phyloP scores from a whole-genome alignment of 2,888 invertebrate genomes.

The Disparrhopalites patrizii region DNA sequence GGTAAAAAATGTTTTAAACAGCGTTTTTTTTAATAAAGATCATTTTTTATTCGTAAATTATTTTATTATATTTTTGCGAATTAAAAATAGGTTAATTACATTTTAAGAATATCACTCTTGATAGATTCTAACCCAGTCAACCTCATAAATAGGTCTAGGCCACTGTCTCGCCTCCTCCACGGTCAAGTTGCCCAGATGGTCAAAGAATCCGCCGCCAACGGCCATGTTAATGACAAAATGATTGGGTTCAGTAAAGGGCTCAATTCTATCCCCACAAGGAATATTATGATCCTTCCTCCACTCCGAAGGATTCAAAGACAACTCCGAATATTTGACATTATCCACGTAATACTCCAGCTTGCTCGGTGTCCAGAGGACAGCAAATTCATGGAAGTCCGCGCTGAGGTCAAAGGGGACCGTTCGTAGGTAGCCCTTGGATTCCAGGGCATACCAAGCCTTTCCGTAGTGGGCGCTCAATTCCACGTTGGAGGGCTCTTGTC shows the following conservation, averaged over 20 bases:
- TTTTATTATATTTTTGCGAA: too few relatives aligned
- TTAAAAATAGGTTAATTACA: too few relatives aligned
- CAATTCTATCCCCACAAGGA: constrained; percentile 36
- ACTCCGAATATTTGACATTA: constrained; percentile 34
- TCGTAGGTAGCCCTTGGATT: constrained; percentile 29
- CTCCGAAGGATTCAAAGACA: constrained; percentile 32
- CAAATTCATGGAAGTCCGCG: constrained; percentile 42
- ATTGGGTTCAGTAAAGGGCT: constrained; percentile 36
- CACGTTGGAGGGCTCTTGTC: constrained; percentile 36
- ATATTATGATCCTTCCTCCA: constrained; percentile 21
- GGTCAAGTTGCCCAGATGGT: constrained; percentile 15
- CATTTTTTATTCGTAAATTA: too few relatives aligned
- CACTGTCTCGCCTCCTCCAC: constrained; percentile 20
- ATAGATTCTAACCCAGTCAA: constrained; percentile 32
- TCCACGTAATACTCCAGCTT: constrained; percentile 45
- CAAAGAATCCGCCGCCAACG: constrained; percentile 44
- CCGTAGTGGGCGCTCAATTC: constrained; percentile 45
- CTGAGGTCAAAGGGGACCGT: constrained; percentile 36
- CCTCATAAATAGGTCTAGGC: constrained; percentile 25
- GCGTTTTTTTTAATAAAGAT: too few relatives aligned
- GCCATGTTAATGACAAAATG: constrained; percentile 44
- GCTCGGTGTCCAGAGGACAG: constrained; percentile 39
- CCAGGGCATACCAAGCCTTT: constrained; percentile 35
- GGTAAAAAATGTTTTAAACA: too few relatives aligned
- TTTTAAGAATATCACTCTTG: constrained; percentile 21